Percentiles rank a stretch among this genome's conserved stretches.
Conservation (phyloP, 2,888 invertebrate species). For the Xanthostigma xanthostigma region DNA sequence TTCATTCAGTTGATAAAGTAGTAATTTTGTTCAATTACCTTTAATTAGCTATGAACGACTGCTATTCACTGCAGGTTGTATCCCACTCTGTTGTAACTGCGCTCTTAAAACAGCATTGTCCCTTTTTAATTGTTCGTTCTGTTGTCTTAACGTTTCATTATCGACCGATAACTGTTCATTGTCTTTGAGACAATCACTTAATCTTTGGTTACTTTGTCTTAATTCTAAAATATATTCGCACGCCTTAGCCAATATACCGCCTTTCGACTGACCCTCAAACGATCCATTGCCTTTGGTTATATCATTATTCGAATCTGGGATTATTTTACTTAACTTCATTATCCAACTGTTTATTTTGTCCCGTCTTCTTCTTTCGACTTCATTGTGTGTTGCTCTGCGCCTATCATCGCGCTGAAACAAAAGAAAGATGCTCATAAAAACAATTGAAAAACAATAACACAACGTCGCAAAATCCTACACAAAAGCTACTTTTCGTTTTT, state of each 20-base stretch:
- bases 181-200: conserved; percentile 42
- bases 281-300: conserved; percentile 47
- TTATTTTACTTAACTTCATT: conserved; percentile 75
- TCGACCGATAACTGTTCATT: conserved; percentile 58
- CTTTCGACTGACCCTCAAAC: conserved; percentile 68
- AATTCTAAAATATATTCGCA: conserved; percentile 87
- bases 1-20: too few relatives aligned
- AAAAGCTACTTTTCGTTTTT: neutral
- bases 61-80: conserved; percentile 23
- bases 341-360: conserved; percentile 98
- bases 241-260: conserved; percentile 87
- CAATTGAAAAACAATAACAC: too few relatives aligned
- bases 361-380: conserved; percentile 82
- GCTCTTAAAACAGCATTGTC: conserved; percentile 59
- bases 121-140: conserved; percentile 54
- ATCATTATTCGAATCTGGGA: conserved; percentile 46
- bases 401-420: conserved; percentile 63
- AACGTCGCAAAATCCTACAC: neutral
- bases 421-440: neutral
- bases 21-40: too few relatives aligned
- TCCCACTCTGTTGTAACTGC: conserved; percentile 50
- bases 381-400: conserved; percentile 84
- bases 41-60: too few relatives aligned
- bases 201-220: conserved; percentile 59
- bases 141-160: conserved; percentile 52